Evolutionary conservation across 2,797 vertebrate genomes (phyloP).

Genomic region (Acanthornis magna): DNA sequence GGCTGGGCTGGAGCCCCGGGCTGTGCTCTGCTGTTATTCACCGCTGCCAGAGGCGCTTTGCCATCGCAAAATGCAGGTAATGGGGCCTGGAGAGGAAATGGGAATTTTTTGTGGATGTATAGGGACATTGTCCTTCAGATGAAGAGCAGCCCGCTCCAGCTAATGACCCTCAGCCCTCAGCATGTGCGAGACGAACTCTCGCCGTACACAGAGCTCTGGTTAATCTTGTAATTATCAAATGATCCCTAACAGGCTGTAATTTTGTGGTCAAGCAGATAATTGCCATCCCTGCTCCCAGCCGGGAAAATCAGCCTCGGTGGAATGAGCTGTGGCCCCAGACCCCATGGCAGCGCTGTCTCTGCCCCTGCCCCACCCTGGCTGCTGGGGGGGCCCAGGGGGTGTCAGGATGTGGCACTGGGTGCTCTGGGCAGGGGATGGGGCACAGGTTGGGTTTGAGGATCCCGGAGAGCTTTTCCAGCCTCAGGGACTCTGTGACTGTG

Average conservation of each 20-base stretch:
- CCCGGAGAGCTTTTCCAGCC: not conserved
- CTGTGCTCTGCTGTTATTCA: too few species aligned
- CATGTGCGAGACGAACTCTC: not conserved
- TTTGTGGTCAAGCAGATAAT: constrained; percentile 30
- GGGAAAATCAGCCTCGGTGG: not conserved
- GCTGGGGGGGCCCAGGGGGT: not conserved
- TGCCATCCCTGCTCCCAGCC: not conserved
- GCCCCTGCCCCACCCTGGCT: not conserved
- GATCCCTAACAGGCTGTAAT: not conserved
- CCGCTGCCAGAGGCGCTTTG: not conserved
- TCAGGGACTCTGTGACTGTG: not conserved
- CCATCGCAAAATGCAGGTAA: not conserved
- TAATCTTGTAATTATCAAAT: constrained; percentile 41
- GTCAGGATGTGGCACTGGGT: too few species aligned
- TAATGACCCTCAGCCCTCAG: not conserved
- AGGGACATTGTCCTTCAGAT: not conserved
- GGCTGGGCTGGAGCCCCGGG: too few species aligned
- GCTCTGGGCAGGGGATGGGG: not conserved
- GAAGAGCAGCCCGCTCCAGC: not conserved
- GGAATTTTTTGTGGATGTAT: not conserved
- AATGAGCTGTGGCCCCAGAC: not conserved
- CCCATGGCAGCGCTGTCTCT: too few species aligned
- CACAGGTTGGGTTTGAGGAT: not conserved
- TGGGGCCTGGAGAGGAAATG: not conserved
- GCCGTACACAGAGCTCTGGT: not conserved